phyloP scores from a whole-genome alignment of 2,888 invertebrate genomes.

The Drosophila yooni region DNA sequence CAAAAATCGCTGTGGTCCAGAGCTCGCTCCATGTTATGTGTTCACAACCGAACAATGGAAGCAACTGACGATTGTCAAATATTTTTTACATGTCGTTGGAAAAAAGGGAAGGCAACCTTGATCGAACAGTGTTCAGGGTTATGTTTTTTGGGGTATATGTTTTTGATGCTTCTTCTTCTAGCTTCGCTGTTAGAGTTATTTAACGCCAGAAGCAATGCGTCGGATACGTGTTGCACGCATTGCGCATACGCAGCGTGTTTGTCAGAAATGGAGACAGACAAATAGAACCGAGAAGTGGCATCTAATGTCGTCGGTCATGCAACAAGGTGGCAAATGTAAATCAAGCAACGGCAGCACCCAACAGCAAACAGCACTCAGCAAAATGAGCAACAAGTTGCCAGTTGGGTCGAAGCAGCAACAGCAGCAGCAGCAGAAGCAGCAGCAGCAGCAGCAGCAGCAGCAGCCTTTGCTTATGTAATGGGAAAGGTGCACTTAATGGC shows the following conservation, averaged over 20 bases:
- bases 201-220: not conserved
- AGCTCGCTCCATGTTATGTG: no score
- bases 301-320: not conserved
- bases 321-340: constrained; percentile 14
- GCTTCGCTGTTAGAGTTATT: not conserved
- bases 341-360: constrained; percentile 13
- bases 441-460: constrained; percentile 2
- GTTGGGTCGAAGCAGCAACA: not conserved
- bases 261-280: not conserved
- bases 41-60: no score
- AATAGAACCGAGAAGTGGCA: constrained; percentile 3
- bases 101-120: no score
- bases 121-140: no score
- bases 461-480: constrained; percentile 49
- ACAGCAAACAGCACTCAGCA: not conserved
- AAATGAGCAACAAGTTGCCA: constrained; percentile 28
- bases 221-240: constrained; percentile 21
- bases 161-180: not conserved
- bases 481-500: constrained; percentile 58
- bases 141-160: no score
- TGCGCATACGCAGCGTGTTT: constrained; percentile 37
- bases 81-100: no score
- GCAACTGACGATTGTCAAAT: no score
- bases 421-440: not conserved
- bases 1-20: no score